Evolutionary conservation across 2,113 vertebrate genomes (phyloP).

Genomic region (Pseudopodoces humilis): DNA sequence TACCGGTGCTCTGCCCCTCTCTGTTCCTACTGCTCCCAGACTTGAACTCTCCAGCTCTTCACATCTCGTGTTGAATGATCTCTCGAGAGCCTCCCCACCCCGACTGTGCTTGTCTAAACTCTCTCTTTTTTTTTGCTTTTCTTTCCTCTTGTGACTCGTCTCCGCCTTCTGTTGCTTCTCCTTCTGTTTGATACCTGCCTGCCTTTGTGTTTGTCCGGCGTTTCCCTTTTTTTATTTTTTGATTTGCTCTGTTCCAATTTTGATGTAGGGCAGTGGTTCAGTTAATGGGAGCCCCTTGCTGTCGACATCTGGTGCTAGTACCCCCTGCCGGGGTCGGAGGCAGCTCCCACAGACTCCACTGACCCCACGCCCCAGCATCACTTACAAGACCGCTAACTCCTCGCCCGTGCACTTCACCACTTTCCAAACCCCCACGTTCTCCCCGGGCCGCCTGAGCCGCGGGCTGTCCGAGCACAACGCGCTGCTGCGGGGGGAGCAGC

Average conservation of each 20-base stretch:
- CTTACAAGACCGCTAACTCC: slow-evolving; percentile 94
- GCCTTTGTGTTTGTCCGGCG: slow-evolving; percentile 57
- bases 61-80: slow-evolving; percentile 20
- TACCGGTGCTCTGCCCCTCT: background rate
- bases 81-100: slow-evolving; percentile 10
- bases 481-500: slow-evolving; percentile 78
- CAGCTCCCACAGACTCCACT: slow-evolving; percentile 93
- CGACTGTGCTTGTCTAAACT: slow-evolving; percentile 65
- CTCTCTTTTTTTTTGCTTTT: slow-evolving; percentile 60
- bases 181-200: slow-evolving; percentile 47
- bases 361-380: slow-evolving; percentile 89
- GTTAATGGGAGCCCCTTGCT: slow-evolving; percentile 87
- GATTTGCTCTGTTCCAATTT: slow-evolving; percentile 88
- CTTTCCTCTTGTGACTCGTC: slow-evolving; percentile 50
- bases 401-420: slow-evolving; percentile 87
- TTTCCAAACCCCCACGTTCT: slow-evolving; percentile 74
- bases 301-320: slow-evolving; percentile 89
- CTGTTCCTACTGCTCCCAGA: slow-evolving; percentile 33
- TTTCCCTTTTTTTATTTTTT: slow-evolving; percentile 78
- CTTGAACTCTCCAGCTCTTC: background rate
- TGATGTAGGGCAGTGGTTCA: slow-evolving; percentile 92
- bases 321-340: slow-evolving; percentile 88
- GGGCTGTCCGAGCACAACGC: slow-evolving; percentile 90
- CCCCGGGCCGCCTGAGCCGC: slow-evolving; percentile 86
- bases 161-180: slow-evolving; percentile 33